Evolutionary conservation across 2,113 vertebrate genomes (phyloP).

Genomic region (Equus przewalskii): DNA sequence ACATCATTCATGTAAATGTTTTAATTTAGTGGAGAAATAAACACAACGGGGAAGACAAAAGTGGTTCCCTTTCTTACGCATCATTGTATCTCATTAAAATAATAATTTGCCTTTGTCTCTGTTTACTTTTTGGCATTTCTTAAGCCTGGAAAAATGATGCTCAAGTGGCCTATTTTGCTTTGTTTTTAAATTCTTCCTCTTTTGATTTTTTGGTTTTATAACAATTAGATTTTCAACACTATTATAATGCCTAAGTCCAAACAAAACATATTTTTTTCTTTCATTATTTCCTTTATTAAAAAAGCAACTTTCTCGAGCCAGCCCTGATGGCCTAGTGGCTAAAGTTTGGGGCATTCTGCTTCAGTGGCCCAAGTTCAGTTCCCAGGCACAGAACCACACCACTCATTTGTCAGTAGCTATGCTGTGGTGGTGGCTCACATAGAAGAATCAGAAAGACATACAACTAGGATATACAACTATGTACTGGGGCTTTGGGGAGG

Average conservation of each 20-base stretch:
- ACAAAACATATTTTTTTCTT: constrained; percentile 39
- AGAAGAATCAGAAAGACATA: no score
- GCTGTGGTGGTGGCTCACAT: no score
- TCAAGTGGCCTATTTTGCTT: constrained; percentile 32
- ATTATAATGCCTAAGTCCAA: constrained; percentile 48
- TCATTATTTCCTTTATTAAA: not conserved
- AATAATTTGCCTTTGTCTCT: constrained; percentile 29
- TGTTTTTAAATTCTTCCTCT: constrained; percentile 53
- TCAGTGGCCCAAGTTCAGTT: no score
- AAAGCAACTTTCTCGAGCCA: not conserved
- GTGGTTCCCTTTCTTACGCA: not conserved
- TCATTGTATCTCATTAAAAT: constrained; percentile 41
- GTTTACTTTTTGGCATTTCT: constrained; percentile 55
- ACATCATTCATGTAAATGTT: constrained; percentile 42
- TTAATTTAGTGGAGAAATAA: constrained; percentile 49
- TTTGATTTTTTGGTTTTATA: constrained; percentile 33
- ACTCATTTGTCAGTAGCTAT: no score
- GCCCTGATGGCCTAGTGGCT: no score
- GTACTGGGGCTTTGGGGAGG: no score
- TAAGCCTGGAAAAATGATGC: constrained; percentile 52
- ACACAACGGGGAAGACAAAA: constrained; percentile 14
- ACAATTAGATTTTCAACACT: constrained; percentile 61
- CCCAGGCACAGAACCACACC: no score
- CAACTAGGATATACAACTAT: no score
- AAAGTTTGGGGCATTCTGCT: no score